Evolutionary conservation across 2,797 vertebrate species (phyloP).

Genomic region (Cichlasoma orientale): DNA sequence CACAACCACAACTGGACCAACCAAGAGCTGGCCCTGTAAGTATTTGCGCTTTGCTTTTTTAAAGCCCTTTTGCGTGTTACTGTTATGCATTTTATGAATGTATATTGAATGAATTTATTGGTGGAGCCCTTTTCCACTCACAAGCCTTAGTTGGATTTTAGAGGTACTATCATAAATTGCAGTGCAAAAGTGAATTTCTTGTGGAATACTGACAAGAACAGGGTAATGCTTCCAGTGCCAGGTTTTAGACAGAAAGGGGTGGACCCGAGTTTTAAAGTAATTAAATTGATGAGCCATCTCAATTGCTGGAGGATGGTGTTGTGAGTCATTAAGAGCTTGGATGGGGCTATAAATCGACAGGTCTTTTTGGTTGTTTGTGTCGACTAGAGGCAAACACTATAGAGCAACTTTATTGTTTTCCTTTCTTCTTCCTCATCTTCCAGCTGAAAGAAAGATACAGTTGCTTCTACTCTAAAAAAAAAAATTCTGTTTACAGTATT

Average conservation of each 20-base stretch:
- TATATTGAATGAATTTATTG: background rate
- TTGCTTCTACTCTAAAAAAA: background rate
- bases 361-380: conserved; percentile 55
- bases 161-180: conserved; percentile 15
- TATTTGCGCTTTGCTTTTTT: background rate
- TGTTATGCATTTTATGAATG: background rate
- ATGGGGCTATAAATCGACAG: conserved; percentile 61
- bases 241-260: conserved; percentile 51
- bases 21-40: background rate
- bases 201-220: conserved; percentile 58
- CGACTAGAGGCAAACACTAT: conserved; percentile 50
- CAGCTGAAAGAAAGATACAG: background rate
- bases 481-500: background rate
- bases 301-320: conserved; percentile 61
- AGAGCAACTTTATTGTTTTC: conserved; percentile 21
- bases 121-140: background rate
- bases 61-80: background rate
- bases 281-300: conserved; percentile 75
- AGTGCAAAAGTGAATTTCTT: conserved; percentile 19
- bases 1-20: background rate
- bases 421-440: background rate
- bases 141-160: conserved; percentile 31
- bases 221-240: conserved; percentile 42
- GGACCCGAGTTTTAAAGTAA: conserved; percentile 66
- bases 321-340: conserved; percentile 67